Evolutionary conservation across 2,888 invertebrate genomes (phyloP), one percentile per base, ranked within the genome.

Genomic region (Agrochola litura): DNA sequence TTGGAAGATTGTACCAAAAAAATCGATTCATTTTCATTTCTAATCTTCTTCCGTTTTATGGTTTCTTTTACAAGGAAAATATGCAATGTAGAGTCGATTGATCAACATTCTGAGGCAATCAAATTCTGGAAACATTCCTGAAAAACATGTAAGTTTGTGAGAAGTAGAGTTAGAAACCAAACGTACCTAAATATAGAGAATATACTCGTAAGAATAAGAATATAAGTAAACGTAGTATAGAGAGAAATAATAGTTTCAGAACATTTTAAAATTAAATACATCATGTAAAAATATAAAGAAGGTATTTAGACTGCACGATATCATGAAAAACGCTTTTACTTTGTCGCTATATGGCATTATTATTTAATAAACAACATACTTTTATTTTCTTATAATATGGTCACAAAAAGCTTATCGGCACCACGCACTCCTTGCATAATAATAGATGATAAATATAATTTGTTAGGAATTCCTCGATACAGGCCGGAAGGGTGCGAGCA

Each of bases 401-500:
- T 30, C 4, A 56, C 19, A 46, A 66, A 65, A 66, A 76, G 72
- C 90, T 92, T 94, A 94, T 93, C 93, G 83, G 68, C 82, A 83
- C 73, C 80, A 85, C 90, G 79, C 92, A 93, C 91, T 91, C 90
- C 88, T 89, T 89, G 89, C 88, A 90, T 91, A 91, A 91, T 91
- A 92, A 91, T 90, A 84, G 89, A 89, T 90, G 89, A 91, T 92
- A 92, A 92, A 93, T 92, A 93, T 90, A 87, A 88, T 90, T 93
- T 91, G 90, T 91, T 86, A 88, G 83, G 84, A 89, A 90, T 90
- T 90, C 86, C 88, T 91, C 86, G 88, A 90, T 90, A 90, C 86
- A 89, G 88, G 2, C 79, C 75, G 19, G 49, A 65, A 86, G 90
- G 90, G 90, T 83, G 87, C 86, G 83, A 82, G 85, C 89, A 91